Conservation (phyloP, 2,113 vertebrate genomes). For the Gracilinanus agilis region DNA sequence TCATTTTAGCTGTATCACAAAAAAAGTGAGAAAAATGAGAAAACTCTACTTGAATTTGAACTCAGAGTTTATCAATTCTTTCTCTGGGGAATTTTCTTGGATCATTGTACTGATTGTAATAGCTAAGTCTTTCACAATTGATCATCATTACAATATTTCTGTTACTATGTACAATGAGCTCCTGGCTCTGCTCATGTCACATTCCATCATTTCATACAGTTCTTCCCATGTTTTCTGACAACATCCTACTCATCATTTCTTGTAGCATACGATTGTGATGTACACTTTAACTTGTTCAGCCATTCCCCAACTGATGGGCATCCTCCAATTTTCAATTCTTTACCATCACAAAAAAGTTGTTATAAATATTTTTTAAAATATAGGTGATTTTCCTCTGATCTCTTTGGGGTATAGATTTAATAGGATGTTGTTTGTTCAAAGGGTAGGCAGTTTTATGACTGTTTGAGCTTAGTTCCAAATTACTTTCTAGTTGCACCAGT, state of each 20-base stretch:
- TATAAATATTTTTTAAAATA: too few species aligned
- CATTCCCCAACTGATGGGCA: neutral
- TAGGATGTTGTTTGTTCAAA: neutral
- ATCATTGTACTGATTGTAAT: neutral
- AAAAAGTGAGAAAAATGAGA: neutral
- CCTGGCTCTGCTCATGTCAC: neutral
- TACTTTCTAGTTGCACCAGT: neutral
- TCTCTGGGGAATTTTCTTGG: neutral
- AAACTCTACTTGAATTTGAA: too few species aligned
- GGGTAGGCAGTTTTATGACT: neutral
- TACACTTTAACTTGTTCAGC: neutral
- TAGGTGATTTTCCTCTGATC: neutral
- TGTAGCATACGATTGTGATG: too few species aligned
- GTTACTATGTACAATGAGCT: neutral
- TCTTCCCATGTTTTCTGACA: neutral
- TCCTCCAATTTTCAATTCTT: neutral
- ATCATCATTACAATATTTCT: neutral
- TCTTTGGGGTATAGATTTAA: neutral
- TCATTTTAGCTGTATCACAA: neutral
- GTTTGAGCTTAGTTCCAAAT: neutral
- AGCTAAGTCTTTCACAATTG: neutral
- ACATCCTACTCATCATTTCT: neutral
- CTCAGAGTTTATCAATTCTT: neutral
- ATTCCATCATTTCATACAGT: neutral
- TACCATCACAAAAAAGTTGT: neutral